Conservation (phyloP, 2,888 invertebrate species). For the Escarpia spicata region DNA sequence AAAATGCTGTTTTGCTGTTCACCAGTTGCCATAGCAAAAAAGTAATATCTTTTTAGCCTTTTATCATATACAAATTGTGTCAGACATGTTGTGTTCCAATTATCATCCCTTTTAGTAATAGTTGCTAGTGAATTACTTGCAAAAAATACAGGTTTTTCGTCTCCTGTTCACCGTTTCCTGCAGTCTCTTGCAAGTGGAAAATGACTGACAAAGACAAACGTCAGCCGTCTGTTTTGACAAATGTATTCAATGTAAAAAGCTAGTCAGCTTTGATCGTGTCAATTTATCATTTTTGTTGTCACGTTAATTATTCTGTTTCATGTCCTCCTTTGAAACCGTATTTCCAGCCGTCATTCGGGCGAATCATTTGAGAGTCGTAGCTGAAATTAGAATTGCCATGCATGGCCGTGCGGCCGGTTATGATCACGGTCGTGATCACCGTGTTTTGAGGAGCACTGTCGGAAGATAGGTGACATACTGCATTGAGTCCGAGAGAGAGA, state of each 20-base stretch:
- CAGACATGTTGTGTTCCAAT: background rate
- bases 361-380: background rate
- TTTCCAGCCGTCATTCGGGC: constrained; percentile 2
- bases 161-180: background rate
- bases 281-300: constrained; percentile 16
- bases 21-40: no score
- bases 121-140: background rate
- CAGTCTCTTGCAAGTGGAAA: background rate
- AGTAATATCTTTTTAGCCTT: no score
- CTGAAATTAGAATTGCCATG: background rate
- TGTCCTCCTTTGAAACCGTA: background rate
- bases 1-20: no score
- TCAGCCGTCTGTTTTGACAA: constrained; percentile 1
- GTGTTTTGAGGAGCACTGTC: background rate
- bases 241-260: background rate
- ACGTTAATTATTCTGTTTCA: constrained; percentile 11
- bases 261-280: constrained; percentile 1
- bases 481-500: background rate
- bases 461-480: background rate
- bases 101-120: background rate
- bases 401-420: background rate
- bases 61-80: no score
- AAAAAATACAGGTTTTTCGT: background rate
- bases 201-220: background rate
- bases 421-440: background rate